Base-by-base conservation (phyloP, 1,140 invertebrate species). In the Aphaenogaster ashmeadi region DNA sequence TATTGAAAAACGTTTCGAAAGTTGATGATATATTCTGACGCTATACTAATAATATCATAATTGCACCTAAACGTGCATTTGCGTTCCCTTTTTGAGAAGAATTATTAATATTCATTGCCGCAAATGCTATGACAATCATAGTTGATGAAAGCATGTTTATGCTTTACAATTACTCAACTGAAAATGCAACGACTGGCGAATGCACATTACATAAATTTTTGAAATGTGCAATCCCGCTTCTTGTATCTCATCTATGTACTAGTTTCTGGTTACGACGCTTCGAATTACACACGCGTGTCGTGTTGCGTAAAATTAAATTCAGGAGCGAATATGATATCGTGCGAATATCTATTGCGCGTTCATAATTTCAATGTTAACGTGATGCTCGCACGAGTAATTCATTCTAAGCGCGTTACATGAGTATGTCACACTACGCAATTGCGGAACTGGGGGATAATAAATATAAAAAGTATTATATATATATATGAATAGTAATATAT, bases 281-380 rank as follows among this genome's bases (percentile, higher is more conserved):
- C 80, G 69, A 84, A 84, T 84, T 74, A 62, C 80, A 84, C 27
- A 60, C 41, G 69, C 54, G 80, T 44, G 69, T 84, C 69, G 54
- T 60, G 80, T 84, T 84, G 54, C 80, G 69, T 50, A 33, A 84
- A 84, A 84, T 84, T 84, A 62, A 74, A 84, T 75, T 84, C 54
- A 75, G 41, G 41, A 84, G 80, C 54, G 44, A 84, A 84, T 74
- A 84, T 84, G 69, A 84, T 84, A 58, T 75, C 44, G 41, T 41
- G 41, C 27, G 54, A 54, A 84, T 84, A 84, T 75, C 80, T 60
- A 47, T 44, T 71, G 80, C 52, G 36, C 33, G 80, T 84, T 84
- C 80, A 84, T 84, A 84, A 84, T 84, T 84, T 84, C 54, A 74
- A 75, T 60, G 80, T 84, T 84, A 84, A 84, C 54, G 44, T 38